phyloP scores from a whole-genome alignment of 2,888 invertebrate genomes.

The Blastobasis lacticolella region DNA sequence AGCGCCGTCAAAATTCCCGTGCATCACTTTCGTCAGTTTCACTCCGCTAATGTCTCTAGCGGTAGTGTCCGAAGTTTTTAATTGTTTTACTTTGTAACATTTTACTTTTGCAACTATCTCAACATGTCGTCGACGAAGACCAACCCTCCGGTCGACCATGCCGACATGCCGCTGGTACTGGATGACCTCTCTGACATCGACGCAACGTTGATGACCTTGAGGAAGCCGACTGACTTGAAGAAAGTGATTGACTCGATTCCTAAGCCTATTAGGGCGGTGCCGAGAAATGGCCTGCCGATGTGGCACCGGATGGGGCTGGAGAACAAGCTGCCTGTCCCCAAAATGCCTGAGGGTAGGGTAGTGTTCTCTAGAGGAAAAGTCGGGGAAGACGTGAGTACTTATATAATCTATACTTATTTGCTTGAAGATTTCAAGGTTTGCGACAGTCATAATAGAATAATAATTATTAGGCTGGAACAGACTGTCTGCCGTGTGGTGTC shows the following conservation, averaged over 20 bases:
- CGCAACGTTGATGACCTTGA: constrained; percentile 51
- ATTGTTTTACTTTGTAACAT: constrained; percentile 12
- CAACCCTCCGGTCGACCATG: not conserved
- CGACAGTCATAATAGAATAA: too few relatives aligned
- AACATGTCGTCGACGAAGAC: constrained; percentile 28
- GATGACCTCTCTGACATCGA: constrained; percentile 43
- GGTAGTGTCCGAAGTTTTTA: constrained; percentile 15
- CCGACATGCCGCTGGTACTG: constrained; percentile 19
- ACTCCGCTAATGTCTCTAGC: constrained; percentile 6
- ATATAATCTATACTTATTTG: not conserved
- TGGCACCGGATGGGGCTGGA: constrained; percentile 71
- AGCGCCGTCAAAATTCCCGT: constrained; percentile 37
- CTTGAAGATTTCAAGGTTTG: too few relatives aligned
- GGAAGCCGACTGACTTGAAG: constrained; percentile 61
- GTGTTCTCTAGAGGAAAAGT: constrained; percentile 68
- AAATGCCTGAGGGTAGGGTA: constrained; percentile 64
- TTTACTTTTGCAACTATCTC: constrained; percentile 20
- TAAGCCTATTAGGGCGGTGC: constrained; percentile 57
- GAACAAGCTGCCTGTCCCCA: constrained; percentile 68
- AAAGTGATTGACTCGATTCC: constrained; percentile 64
- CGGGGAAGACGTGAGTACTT: constrained; percentile 61
- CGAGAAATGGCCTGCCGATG: constrained; percentile 64
- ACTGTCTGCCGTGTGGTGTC: too few relatives aligned
- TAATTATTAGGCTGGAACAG: too few relatives aligned
- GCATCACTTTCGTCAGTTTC: constrained; percentile 14